Evolutionary conservation across 2,888 invertebrate genomes (phyloP).

Genomic region (Chironomus tentans): DNA sequence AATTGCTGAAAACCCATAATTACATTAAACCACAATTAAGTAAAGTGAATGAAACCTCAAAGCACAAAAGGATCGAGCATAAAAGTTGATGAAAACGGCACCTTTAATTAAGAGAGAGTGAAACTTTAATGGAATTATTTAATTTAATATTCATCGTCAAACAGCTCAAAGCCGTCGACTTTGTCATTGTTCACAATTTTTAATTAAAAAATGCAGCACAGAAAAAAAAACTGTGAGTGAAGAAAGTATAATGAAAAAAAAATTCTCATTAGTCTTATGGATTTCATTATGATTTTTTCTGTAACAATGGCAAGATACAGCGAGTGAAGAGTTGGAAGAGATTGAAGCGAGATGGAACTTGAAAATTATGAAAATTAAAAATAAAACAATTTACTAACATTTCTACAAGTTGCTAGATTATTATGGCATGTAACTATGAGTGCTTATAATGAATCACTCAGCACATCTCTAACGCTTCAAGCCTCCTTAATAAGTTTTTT

Average conservation of each 20-base stretch:
- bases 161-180: background rate
- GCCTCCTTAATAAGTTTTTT: too few relatives aligned
- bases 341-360: background rate
- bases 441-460: too few relatives aligned
- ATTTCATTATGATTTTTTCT: constrained; percentile 5
- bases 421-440: too few relatives aligned
- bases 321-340: background rate
- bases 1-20: background rate
- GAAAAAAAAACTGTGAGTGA: background rate
- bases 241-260: background rate
- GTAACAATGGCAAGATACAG: background rate
- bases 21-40: background rate
- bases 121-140: constrained; percentile 12
- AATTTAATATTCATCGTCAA: constrained; percentile 2
- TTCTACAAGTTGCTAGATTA: too few relatives aligned
- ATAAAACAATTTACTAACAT: too few relatives aligned
- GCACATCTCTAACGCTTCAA: too few relatives aligned
- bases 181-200: background rate
- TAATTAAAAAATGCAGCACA: constrained; percentile 8
- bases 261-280: constrained; percentile 15
- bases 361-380: background rate
- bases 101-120: background rate
- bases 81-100: background rate
- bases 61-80: background rate
- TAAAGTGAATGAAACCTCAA: background rate